phyloP scores from a whole-genome alignment of 2,888 invertebrate genomes.

The Drosophila gaucha region DNA sequence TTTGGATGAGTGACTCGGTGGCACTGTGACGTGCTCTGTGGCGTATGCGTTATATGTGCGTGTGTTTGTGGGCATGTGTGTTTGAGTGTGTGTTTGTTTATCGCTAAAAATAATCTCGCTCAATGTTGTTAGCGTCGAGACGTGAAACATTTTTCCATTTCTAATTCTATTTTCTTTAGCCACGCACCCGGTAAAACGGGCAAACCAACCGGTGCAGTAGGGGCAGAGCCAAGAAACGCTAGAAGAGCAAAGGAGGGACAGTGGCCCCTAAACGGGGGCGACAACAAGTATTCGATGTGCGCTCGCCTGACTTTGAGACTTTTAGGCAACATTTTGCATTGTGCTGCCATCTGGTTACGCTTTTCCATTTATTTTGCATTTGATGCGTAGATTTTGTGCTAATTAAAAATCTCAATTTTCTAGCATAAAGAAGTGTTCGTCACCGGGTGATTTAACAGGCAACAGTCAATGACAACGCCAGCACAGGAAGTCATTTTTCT shows the following conservation, averaged over 20 bases:
- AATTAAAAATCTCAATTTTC: conserved; percentile 50
- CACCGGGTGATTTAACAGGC: neutral
- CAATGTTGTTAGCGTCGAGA: conserved; percentile 44
- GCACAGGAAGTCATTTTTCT: conserved; percentile 49
- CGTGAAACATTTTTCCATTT: conserved; percentile 46
- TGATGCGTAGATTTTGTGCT: conserved; percentile 52
- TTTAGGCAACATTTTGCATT: conserved; percentile 38
- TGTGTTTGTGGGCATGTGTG: neutral
- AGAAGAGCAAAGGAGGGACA: no score
- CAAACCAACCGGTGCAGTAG: neutral
- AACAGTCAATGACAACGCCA: conserved; percentile 7
- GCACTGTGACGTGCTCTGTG: conserved; percentile 40
- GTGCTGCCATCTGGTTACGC: conserved; percentile 44
- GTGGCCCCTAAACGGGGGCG: conserved; percentile 9
- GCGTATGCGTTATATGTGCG: conserved; percentile 48
- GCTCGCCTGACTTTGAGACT: conserved; percentile 11
- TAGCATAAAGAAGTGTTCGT: conserved; percentile 18
- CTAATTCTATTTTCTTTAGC: conserved; percentile 37
- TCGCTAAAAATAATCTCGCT: conserved; percentile 51
- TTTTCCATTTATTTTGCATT: conserved; percentile 39
- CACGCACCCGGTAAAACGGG: conserved; percentile 5
- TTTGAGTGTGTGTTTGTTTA: conserved; percentile 28
- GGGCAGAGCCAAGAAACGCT: neutral
- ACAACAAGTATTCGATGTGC: conserved; percentile 23
- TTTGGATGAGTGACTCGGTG: conserved; percentile 41